Percentiles rank a stretch among this genome's conserved stretches.
Conservation (phyloP, 2,113 vertebrate species). For the Platichthys stellatus region DNA sequence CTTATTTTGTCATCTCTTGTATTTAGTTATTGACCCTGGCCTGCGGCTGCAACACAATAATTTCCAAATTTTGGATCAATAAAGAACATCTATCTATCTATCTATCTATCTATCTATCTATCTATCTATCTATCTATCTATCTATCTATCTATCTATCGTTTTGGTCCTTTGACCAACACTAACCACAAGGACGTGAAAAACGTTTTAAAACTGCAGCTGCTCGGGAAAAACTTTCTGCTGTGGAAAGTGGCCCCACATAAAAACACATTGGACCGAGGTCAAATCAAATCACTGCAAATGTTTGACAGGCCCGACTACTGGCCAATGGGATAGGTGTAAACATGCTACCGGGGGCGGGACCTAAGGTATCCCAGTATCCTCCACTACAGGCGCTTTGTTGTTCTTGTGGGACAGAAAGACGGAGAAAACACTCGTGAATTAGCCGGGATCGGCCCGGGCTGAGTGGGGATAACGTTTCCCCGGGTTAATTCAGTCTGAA, state of each 20-base stretch:
- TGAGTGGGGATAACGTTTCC: neutral
- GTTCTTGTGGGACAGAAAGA: conserved; percentile 65
- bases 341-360: conserved; percentile 63
- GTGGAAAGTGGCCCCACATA: neutral
- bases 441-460: neutral
- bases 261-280: conserved; percentile 9
- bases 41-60: too few relatives aligned
- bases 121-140: too few relatives aligned
- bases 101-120: too few relatives aligned
- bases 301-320: conserved; percentile 31
- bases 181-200: neutral
- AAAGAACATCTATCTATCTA: too few relatives aligned
- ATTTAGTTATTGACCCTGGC: too few relatives aligned
- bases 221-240: conserved; percentile 17
- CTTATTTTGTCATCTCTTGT: too few relatives aligned
- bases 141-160: too few relatives aligned
- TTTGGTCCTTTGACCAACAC: neutral
- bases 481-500: neutral
- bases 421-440: conserved; percentile 1
- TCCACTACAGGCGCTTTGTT: conserved; percentile 78
- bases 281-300: conserved; percentile 51
- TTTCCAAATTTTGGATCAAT: too few relatives aligned
- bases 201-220: neutral
- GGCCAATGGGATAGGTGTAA: conserved; percentile 66
- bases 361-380: conserved; percentile 58